Evolutionary conservation across 2,113 vertebrate species (phyloP).

Genomic region (Gulo gulo): DNA sequence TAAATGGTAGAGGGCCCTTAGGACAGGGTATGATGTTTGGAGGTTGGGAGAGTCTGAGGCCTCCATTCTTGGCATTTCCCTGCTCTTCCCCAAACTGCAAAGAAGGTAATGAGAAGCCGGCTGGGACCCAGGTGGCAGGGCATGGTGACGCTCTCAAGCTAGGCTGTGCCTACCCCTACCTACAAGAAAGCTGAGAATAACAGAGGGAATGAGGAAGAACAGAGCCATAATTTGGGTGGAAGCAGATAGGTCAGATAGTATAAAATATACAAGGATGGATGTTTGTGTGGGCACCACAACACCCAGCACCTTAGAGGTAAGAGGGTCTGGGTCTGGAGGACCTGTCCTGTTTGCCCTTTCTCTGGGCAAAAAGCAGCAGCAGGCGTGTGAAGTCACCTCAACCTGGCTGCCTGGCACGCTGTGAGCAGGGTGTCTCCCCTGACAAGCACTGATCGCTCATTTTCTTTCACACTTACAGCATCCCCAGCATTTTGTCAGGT

Average conservation of each 20-base stretch:
- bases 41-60: neutral
- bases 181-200: constrained; percentile 38
- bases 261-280: constrained; percentile 27
- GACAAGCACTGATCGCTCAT: neutral
- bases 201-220: neutral
- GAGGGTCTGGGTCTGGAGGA: neutral
- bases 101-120: constrained; percentile 37
- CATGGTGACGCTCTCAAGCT: neutral
- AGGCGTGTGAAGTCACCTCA: neutral
- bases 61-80: neutral
- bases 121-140: constrained; percentile 64
- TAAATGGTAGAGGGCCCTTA: neutral
- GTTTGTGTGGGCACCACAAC: neutral
- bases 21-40: neutral
- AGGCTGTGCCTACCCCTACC: constrained; percentile 33
- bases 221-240: neutral
- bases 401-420: neutral
- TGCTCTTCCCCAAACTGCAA: neutral
- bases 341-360: neutral
- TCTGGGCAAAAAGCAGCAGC: neutral
- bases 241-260: constrained; percentile 27
- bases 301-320: neutral
- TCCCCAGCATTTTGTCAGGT: constrained; percentile 29
- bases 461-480: neutral
- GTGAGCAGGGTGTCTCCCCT: neutral